phyloP scores from a whole-genome alignment of 2,888 invertebrate genomes.

The Amblyjoppa proteus region DNA sequence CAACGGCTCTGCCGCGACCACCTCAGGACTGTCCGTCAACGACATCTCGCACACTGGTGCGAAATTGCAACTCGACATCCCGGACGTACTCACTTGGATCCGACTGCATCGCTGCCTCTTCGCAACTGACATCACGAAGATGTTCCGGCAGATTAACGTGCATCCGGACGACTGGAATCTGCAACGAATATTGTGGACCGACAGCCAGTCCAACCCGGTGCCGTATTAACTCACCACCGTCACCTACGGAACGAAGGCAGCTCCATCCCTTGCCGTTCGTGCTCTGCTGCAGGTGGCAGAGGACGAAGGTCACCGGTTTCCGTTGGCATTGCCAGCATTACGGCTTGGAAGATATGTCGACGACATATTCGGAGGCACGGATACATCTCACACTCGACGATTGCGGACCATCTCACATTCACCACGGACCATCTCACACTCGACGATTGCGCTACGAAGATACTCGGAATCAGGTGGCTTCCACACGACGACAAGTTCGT shows the following conservation, averaged over 20 bases:
- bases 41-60: too few relatives aligned
- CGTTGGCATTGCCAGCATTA: constrained; percentile 43
- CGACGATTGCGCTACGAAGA: constrained; percentile 43
- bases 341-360: constrained; percentile 60
- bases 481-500: constrained; percentile 37
- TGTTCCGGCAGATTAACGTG: too few relatives aligned
- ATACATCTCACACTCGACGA: too few relatives aligned
- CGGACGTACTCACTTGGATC: too few relatives aligned
- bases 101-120: too few relatives aligned
- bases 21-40: background rate
- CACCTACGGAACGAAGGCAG: constrained; percentile 53
- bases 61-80: too few relatives aligned
- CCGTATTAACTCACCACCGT: too few relatives aligned
- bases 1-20: constrained; percentile 7
- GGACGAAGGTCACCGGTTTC: constrained; percentile 53
- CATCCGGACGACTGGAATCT: too few relatives aligned
- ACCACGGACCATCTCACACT: constrained; percentile 8
- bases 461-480: constrained; percentile 51
- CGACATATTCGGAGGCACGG: constrained; percentile 65
- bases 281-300: constrained; percentile 54
- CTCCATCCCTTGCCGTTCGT: constrained; percentile 58
- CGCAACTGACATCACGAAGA: too few relatives aligned
- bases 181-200: too few relatives aligned
- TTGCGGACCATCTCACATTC: too few relatives aligned
- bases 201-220: too few relatives aligned